Conservation (phyloP, 2,888 invertebrate species). For the Caenorhabditis virilis region DNA sequence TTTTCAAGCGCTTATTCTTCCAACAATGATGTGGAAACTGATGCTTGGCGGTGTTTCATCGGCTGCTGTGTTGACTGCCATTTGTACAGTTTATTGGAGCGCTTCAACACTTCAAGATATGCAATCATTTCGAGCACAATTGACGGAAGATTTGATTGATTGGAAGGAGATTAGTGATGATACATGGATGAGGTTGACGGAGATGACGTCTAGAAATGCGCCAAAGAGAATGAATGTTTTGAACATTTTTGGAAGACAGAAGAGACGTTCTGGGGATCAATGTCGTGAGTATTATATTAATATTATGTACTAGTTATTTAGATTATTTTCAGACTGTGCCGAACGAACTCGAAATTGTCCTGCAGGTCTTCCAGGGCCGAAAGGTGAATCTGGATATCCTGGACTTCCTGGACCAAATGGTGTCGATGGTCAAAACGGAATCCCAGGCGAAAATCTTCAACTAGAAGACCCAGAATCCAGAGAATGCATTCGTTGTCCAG, state of each 20-base stretch:
- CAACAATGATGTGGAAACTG: slow-evolving; percentile 39
- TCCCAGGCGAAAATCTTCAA: slow-evolving; percentile 24
- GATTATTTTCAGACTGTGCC: slow-evolving; percentile 35
- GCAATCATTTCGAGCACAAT: slow-evolving; percentile 10
- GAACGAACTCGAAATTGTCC: slow-evolving; percentile 42
- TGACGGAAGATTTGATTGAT: slow-evolving; percentile 13
- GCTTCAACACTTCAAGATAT: slow-evolving; percentile 12
- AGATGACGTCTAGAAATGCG: slow-evolving; percentile 28
- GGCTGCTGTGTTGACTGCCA: slow-evolving; percentile 12
- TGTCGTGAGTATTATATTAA: slow-evolving; percentile 22
- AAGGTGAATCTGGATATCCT: slow-evolving; percentile 48
- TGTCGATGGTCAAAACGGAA: slow-evolving; percentile 38
- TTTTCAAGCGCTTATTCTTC: too few species aligned
- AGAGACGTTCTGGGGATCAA: slow-evolving; percentile 19
- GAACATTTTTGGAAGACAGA: slow-evolving; percentile 21
- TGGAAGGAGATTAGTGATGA: slow-evolving; percentile 38
- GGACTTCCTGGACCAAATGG: slow-evolving; percentile 54
- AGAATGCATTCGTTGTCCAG: slow-evolving; percentile 56
- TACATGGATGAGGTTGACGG: slow-evolving; percentile 21
- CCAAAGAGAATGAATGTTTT: slow-evolving; percentile 25
- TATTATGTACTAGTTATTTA: not conserved
- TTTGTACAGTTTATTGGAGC: slow-evolving; percentile 14
- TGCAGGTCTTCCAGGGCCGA: slow-evolving; percentile 55
- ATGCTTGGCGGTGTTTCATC: slow-evolving; percentile 18
- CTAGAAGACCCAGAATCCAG: slow-evolving; percentile 32